phyloP scores from a whole-genome alignment of 2,797 vertebrate genomes.

The Harpagifer antarcticus region DNA sequence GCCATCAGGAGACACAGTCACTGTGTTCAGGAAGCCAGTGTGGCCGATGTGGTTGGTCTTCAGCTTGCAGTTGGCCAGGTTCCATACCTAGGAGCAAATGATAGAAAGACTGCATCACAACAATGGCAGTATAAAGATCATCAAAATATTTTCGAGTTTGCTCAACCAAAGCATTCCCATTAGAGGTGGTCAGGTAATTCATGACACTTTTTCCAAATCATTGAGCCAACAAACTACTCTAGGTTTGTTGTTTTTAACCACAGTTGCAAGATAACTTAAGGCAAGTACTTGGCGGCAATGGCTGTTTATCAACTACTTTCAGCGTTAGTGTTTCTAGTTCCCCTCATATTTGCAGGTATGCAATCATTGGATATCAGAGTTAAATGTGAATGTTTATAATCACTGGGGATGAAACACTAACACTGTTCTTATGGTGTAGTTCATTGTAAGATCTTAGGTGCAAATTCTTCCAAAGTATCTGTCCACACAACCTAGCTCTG shows the following conservation, averaged over 20 bases:
- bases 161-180: conserved; percentile 60
- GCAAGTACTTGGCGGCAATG: not conserved
- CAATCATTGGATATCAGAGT: too few species aligned
- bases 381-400: too few species aligned
- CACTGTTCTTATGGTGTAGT: too few species aligned
- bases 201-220: conserved; percentile 58
- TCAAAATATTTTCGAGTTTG: not conserved
- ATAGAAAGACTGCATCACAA: not conserved
- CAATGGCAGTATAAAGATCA: not conserved
- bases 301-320: not conserved
- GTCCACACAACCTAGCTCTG: not conserved
- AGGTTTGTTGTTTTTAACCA: not conserved
- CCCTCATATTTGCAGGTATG: too few species aligned
- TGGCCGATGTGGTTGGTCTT: conserved; percentile 99
- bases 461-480: not conserved
- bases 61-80: conserved; percentile 97
- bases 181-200: conserved; percentile 64
- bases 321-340: not conserved
- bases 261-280: not conserved
- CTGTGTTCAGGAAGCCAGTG: conserved; percentile 96
- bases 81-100: conserved; percentile 88
- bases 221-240: conserved; percentile 27
- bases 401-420: too few species aligned
- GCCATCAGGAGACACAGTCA: conserved; percentile 96
- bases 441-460: too few species aligned